A percentile compares a stretch with the other conserved stretches of the same genome.
phyloP scores from a whole-genome alignment of 2,888 invertebrate species.

The Chromoteleia sp. region DNA sequence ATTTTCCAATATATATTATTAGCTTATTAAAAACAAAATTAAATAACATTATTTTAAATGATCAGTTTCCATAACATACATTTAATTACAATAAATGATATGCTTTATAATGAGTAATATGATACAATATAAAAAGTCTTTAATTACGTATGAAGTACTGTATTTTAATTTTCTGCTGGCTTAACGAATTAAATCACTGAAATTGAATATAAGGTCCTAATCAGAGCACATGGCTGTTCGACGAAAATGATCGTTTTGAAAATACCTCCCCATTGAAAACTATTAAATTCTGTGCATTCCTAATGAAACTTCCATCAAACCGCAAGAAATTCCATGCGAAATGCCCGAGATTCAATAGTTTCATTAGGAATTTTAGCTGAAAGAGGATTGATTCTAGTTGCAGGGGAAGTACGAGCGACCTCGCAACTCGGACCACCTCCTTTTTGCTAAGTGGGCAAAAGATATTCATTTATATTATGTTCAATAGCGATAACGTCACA shows the following conservation, averaged over 20 bases:
- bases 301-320: constrained; percentile 60
- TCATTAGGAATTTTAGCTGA: constrained; percentile 63
- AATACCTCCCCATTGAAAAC: constrained; percentile 60
- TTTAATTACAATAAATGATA: too few relatives aligned
- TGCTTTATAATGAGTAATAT: too few relatives aligned
- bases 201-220: constrained; percentile 35
- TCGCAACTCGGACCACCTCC: constrained; percentile 13
- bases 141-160: background rate
- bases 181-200: background rate
- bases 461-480: constrained; percentile 10
- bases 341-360: constrained; percentile 61
- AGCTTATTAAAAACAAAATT: too few relatives aligned
- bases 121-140: too few relatives aligned
- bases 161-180: background rate
- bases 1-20: too few relatives aligned
- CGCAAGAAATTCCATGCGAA: constrained; percentile 60
- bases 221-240: constrained; percentile 43
- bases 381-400: constrained; percentile 56
- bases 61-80: too few relatives aligned
- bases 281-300: constrained; percentile 61
- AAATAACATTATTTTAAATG: too few relatives aligned
- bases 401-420: constrained; percentile 13
- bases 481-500: background rate
- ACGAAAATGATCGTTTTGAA: constrained; percentile 45
- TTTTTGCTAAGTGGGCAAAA: constrained; percentile 14